These are phyloP conservation scores for Phyllopteryx taeniolatus DNA, from an alignment of 2,113 vertebrate genomes.

Conservation along the genomic window DNA sequence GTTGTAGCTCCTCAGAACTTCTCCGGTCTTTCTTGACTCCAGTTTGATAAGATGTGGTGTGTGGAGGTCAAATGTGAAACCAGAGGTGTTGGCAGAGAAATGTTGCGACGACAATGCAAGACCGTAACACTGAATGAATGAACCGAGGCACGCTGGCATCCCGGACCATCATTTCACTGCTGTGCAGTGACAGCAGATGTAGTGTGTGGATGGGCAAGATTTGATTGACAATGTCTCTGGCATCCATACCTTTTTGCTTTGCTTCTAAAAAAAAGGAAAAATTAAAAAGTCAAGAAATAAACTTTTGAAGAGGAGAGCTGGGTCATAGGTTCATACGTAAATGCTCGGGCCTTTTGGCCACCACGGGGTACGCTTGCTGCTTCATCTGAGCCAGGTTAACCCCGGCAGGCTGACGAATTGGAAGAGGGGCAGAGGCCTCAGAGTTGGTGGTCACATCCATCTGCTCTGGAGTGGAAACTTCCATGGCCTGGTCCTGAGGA, in stretches of 20 bases:
- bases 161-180: slow-evolving; percentile 28
- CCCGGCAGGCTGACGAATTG: slow-evolving; percentile 86
- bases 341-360: slow-evolving; percentile 94
- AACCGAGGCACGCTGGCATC: slow-evolving; percentile 24
- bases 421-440: slow-evolving; percentile 93
- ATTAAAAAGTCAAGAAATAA: slow-evolving; percentile 47
- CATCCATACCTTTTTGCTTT: slow-evolving; percentile 52
- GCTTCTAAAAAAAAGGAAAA: slow-evolving; percentile 28
- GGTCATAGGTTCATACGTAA: slow-evolving; percentile 99
- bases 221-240: slow-evolving; percentile 54
- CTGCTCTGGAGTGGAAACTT: slow-evolving; percentile 87
- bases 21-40: slow-evolving; percentile 40
- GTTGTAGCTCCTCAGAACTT: slow-evolving; percentile 37
- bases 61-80: slow-evolving; percentile 38
- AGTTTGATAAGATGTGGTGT: slow-evolving; percentile 26
- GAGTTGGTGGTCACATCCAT: slow-evolving; percentile 89
- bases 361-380: slow-evolving; percentile 90
- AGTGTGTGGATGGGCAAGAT: slow-evolving; percentile 54
- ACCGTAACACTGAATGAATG: slow-evolving; percentile 19
- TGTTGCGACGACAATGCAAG: slow-evolving; percentile 16
- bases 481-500: slow-evolving; percentile 87
- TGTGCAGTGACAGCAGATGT: slow-evolving; percentile 41
- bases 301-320: slow-evolving; percentile 34
- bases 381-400: slow-evolving; percentile 83
- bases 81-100: slow-evolving; percentile 47